phyloP scores from a whole-genome alignment of 2,113 vertebrate species.

The Sakesphorus luctuosus region DNA sequence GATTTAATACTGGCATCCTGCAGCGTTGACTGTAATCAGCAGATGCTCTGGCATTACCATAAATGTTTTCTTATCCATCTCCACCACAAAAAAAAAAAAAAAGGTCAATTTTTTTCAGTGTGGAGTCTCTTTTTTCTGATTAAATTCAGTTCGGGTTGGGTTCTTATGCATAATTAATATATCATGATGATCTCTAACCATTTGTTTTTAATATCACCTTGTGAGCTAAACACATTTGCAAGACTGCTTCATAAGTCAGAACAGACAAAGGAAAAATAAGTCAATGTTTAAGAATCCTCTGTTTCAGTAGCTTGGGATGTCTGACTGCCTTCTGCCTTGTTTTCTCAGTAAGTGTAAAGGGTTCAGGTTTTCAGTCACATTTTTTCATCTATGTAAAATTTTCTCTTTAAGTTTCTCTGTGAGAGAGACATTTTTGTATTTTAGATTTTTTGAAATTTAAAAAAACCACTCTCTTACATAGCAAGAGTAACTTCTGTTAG shows the following conservation, averaged over 20 bases:
- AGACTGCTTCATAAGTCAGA: constrained; percentile 36
- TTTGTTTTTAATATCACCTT: constrained; percentile 75
- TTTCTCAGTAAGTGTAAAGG: constrained; percentile 21
- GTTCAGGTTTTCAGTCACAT: not conserved
- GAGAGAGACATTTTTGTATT: not conserved
- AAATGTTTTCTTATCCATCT: constrained; percentile 79
- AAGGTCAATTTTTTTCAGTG: constrained; percentile 53
- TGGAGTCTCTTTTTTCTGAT: constrained; percentile 69
- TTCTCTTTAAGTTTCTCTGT: not conserved
- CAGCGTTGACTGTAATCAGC: constrained; percentile 80
- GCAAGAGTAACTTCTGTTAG: not conserved
- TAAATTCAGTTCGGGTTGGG: constrained; percentile 70
- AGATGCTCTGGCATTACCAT: constrained; percentile 80
- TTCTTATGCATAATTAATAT: constrained; percentile 79
- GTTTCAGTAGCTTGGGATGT: not conserved
- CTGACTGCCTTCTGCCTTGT: not conserved
- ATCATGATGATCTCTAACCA: constrained; percentile 71
- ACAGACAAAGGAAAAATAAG: constrained; percentile 50
- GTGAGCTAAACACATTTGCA: constrained; percentile 58
- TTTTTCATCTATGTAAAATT: not conserved
- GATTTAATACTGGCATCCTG: constrained; percentile 76
- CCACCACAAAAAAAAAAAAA: constrained; percentile 28
- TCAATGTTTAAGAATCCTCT: not conserved
- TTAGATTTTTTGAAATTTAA: constrained; percentile 2
- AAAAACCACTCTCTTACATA: not conserved